These are phyloP conservation scores for Platichthys stellatus DNA, from an alignment of 2,113 vertebrate species.

Conservation along the genomic window DNA sequence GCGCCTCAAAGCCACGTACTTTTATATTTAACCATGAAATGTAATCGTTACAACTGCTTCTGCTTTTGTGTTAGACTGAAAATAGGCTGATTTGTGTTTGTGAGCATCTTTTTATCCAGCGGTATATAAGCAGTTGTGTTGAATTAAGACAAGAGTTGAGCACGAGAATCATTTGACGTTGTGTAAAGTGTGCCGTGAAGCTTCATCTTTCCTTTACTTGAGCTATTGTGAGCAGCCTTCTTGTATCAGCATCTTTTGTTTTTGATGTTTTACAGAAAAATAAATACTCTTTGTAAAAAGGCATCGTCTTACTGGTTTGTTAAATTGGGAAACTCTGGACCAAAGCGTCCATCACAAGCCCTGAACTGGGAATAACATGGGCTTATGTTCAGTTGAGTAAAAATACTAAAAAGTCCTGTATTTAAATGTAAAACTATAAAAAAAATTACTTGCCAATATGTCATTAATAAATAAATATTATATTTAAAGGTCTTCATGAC, in stretches of 20 bases:
- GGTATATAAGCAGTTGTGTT: not conserved
- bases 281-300: conserved; percentile 16
- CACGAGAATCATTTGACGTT: not conserved
- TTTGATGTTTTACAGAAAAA: conserved; percentile 52
- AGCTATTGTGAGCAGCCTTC: not conserved
- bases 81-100: conserved; percentile 4
- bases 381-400: too few species aligned
- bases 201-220: not conserved
- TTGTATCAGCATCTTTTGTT: conserved; percentile 18
- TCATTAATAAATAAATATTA: too few species aligned
- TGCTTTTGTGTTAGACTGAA: conserved; percentile 31
- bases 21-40: conserved; percentile 18
- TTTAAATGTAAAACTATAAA: too few species aligned
- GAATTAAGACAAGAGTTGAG: not conserved
- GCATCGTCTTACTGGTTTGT: not conserved
- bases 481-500: too few species aligned
- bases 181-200: conserved; percentile 14
- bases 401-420: too few species aligned
- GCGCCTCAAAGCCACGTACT: not conserved
- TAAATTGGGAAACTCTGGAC: not conserved
- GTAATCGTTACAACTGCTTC: conserved; percentile 20
- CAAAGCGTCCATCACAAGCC: too few species aligned
- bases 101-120: not conserved
- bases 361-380: too few species aligned
- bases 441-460: too few species aligned